phyloP scores from a whole-genome alignment of 2,113 vertebrate genomes.

The Delphinus delphis region DNA sequence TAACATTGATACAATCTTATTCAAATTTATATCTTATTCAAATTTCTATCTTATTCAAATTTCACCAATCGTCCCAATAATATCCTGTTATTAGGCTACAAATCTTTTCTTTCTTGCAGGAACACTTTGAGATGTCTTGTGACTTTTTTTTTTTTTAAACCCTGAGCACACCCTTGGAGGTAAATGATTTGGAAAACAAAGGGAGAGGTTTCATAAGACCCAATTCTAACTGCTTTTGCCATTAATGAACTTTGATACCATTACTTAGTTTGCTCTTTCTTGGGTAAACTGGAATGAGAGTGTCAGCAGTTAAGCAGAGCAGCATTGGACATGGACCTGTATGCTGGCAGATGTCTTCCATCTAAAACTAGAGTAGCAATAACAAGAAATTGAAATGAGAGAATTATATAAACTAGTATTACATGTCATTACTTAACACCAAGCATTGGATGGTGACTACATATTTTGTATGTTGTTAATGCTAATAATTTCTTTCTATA shows the following conservation, averaged over 20 bases:
- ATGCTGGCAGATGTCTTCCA: neutral
- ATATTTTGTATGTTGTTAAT: neutral
- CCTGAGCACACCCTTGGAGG: neutral
- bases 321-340: neutral
- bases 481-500: neutral
- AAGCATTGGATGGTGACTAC: neutral
- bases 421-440: neutral
- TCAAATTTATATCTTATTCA: neutral
- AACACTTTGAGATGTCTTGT: neutral
- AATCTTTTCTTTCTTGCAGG: neutral
- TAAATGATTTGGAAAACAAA: constrained; percentile 35
- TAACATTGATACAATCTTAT: neutral
- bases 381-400: neutral
- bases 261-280: neutral
- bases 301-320: neutral
- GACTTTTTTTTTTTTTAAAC: neutral
- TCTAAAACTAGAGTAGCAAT: neutral
- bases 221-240: neutral
- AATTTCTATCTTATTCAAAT: neutral
- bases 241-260: neutral
- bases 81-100: neutral
- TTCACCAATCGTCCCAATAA: neutral
- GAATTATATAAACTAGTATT: neutral
- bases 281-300: neutral
- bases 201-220: neutral